phyloP scores from a whole-genome alignment of 2,797 vertebrate genomes.

The Hydrocynus forskahlii region DNA sequence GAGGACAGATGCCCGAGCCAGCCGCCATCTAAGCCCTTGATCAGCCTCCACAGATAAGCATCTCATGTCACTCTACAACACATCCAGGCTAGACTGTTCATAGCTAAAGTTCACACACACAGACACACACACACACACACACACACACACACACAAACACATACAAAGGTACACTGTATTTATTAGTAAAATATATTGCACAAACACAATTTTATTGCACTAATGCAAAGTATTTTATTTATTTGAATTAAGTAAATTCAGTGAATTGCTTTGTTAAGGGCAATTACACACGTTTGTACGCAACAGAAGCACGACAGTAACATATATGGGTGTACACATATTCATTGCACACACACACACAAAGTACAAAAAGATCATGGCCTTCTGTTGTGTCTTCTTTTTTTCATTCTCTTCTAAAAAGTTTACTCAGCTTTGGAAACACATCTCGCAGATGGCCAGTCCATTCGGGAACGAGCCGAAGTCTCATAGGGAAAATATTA shows the following conservation, averaged over 20 bases:
- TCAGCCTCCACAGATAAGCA: constrained; percentile 57
- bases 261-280: neutral
- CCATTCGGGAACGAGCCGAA: constrained; percentile 63
- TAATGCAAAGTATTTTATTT: neutral
- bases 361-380: constrained; percentile 37
- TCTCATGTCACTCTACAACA: constrained; percentile 47
- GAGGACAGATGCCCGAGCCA: constrained; percentile 42
- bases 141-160: neutral
- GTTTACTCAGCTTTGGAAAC: constrained; percentile 82
- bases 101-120: constrained; percentile 36
- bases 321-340: constrained; percentile 51
- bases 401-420: constrained; percentile 56
- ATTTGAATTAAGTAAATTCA: neutral
- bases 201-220: neutral
- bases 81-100: constrained; percentile 10
- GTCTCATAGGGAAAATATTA: constrained; percentile 78
- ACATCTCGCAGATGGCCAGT: constrained; percentile 73
- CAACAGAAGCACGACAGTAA: constrained; percentile 52
- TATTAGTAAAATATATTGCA: neutral
- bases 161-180: neutral
- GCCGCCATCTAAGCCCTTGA: constrained; percentile 52
- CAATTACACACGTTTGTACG: neutral
- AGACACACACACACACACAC: constrained; percentile 18
- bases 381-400: constrained; percentile 54
- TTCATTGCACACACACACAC: constrained; percentile 51